These are phyloP conservation scores for Timema podura DNA, from an alignment of 2,888 invertebrate genomes.

Conservation along the genomic window DNA sequence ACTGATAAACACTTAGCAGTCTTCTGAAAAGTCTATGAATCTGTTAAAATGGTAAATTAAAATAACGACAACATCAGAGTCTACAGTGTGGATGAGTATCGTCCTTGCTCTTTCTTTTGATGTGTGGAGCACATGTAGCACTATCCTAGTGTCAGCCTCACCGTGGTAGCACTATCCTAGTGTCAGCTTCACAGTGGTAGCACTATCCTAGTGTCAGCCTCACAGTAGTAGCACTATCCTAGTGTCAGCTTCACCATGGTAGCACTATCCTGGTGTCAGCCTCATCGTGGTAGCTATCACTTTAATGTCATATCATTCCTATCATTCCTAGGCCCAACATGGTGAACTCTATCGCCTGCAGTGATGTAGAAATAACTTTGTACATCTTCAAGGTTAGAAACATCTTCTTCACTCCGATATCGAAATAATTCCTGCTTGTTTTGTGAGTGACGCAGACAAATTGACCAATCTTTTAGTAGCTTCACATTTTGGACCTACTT, in stretches of 20 bases:
- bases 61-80: slow-evolving; percentile 2
- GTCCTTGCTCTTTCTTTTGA: neutral
- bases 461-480: neutral
- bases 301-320: no score
- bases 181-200: neutral
- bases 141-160: slow-evolving; percentile 1
- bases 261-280: neutral
- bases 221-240: neutral
- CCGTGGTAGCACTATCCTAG: neutral
- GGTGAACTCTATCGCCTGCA: neutral
- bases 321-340: neutral
- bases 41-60: neutral
- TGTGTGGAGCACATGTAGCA: neutral
- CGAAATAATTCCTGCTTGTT: neutral
- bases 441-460: neutral
- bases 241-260: slow-evolving; percentile 3
- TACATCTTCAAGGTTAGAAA: neutral
- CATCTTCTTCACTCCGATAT: neutral
- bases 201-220: neutral
- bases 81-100: neutral
- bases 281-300: neutral
- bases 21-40: neutral
- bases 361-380: neutral
- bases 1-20: neutral
- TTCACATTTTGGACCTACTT: neutral